A percentile compares a stretch with the other conserved stretches of the same genome.
Evolutionary conservation across 2,797 vertebrate genomes (phyloP).

Genomic region (Botia almorhae): DNA sequence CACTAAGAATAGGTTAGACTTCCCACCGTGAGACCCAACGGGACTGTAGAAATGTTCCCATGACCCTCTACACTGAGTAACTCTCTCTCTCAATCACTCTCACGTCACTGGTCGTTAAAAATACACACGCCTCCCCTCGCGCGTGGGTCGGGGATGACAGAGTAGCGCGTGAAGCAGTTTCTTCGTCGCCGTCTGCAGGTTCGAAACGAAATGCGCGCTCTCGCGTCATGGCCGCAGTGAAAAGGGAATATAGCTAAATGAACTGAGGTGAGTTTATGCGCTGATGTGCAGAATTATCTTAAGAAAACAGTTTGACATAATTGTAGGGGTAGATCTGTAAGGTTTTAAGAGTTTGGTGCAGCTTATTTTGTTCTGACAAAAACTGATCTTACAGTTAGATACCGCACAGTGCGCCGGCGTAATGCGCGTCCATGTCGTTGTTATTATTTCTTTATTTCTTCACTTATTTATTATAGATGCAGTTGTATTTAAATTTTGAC

Average conservation of each 20-base stretch:
- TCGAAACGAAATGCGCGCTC: not conserved
- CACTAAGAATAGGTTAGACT: conserved; percentile 55
- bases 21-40: conserved; percentile 74
- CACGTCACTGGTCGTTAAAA: conserved; percentile 67
- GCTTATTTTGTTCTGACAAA: not conserved
- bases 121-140: conserved; percentile 9
- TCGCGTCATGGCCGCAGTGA: not conserved
- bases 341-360: not conserved
- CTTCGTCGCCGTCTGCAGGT: not conserved
- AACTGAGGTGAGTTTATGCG: conserved; percentile 31
- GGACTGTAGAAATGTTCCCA: conserved; percentile 74
- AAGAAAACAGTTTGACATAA: not conserved
- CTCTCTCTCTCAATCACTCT: conserved; percentile 33
- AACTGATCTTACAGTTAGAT: not conserved
- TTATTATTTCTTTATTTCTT: not conserved
- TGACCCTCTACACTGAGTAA: conserved; percentile 67
- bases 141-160: not conserved
- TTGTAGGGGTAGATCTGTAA: not conserved
- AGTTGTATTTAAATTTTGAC: not conserved
- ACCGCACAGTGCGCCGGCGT: not conserved
- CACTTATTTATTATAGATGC: not conserved
- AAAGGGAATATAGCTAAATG: not conserved
- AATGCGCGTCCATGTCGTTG: not conserved
- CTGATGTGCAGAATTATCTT: not conserved
- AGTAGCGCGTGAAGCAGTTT: not conserved